Base-by-base conservation (phyloP, 2,888 invertebrate species). In the Barypeithes pellucidus region DNA sequence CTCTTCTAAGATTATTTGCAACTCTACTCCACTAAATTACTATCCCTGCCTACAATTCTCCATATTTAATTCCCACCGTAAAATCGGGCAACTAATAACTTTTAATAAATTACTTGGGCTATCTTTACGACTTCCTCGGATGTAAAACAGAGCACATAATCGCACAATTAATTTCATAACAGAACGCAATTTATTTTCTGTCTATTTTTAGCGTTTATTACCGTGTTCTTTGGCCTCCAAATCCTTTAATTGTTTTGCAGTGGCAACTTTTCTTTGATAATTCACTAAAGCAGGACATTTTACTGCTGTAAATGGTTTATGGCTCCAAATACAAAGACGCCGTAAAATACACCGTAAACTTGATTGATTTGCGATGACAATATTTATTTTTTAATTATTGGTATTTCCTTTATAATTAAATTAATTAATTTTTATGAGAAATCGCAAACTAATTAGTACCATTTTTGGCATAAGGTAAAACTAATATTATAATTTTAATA, bases 91-190 rank as follows among this genome's bases (percentile, higher is more conserved):
- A 57, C 54, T 33, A 57, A 57, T 57, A 57, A 57, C 33, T 57
- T 57, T 57, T 57, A 33, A 57, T 57, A 57, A 57, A 57, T 76
- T 76, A 71, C 70, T 66, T 65, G 41, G 67, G 73, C 66, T 73
- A 72, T 76, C 73, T 76, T 72, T 72, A 76, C 69, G 71, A 68
- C 76, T 73, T 76, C 69, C 68, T 75, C 33, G 52, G 57, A 75
- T 73, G 75, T 76, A 77, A 78, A 77, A 76, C 77, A 77, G 73
- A 73, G 67, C 72, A 71, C 73, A 68, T 62, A 45, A 62, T 62
- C 62, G 62, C 43, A 45, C 62, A 45, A 62, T 62, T 62, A 62
- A 45, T 62, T 62, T 62, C 45, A 62, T 62, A 62, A 62, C 62
- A 45, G 62, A 62, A 29, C 24, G 24, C 62, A 45, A 62, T 62